Base-by-base conservation (phyloP, 2,797 vertebrate species). In the Dendrocincla tyrannina region DNA sequence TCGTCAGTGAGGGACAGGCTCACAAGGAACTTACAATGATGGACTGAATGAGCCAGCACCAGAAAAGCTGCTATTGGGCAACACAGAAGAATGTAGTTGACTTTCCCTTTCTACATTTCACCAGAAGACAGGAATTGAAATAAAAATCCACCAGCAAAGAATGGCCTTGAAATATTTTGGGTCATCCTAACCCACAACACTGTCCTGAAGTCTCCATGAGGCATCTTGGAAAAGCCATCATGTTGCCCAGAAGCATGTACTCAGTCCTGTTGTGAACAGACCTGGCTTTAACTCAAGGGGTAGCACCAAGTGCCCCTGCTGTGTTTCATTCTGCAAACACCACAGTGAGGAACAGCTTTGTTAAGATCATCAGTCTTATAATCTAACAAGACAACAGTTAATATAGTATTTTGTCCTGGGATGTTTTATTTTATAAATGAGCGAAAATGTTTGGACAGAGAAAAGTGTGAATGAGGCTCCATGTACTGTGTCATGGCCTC, bases 21-120 rank as follows among this genome's bases (percentile, higher is more conserved):
- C 8, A 47, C 16, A n/a, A 8, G 18, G 28, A 56, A 76, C 27
- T 59, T 35, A 35, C 2, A 1, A 7, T 0, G 3, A 49, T 2
- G 11, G 30, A 17, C 16, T 1, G 1, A 78, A 52, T 2, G 24
- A 82, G 7, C 5, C 24, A 56, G 13, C 1, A 1, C 5, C 30
- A 58, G 47, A 70, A 68, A 41, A 69, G 4, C 14, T 73, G 46
- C 32, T 35, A 20, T 1, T 46, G 5, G 56, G 5, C 25, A 70
- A 20, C 39, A 20, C 23, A 25, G 16, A 3, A 49, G 9, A 63
- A 32, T 7, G 6, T 39, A 13, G 3, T 28, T 72, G 63, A 44
- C 4, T n/a, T 66, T 49, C 4, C 3, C 3, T 3, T 20, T 17
- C 20, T 39, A 19, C 18, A 7, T 76, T 72, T 79, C 41, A 50